Evolutionary conservation across 2,797 vertebrate genomes (phyloP), one percentile per base, ranked within the genome.

Genomic region (Sparus aurata): DNA sequence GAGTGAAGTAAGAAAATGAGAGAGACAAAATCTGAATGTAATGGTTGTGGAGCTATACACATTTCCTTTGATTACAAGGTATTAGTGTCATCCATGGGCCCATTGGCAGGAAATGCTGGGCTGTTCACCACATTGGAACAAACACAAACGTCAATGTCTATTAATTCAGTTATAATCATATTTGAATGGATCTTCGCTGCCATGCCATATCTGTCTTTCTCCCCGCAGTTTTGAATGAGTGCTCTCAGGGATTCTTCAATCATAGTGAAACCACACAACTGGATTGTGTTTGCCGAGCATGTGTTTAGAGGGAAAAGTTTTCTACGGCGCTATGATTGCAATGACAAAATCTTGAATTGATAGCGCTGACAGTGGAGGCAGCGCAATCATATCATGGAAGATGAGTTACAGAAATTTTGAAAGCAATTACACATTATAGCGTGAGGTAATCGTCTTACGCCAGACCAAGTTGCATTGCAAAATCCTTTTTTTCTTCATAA

Each of bases 11-110:
- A 86, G 86, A 90, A 91, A 90, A 88, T 70, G 80, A 85, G 84
- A 83, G 81, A 91, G 89, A 93, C 82, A 87, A 91, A 89, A 92
- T 91, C 82, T 87, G 85, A 92, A 93, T 89, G 88, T 88, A 90
- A 92, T 87, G 89, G 80, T 89, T 83, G 76, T 84, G 87, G 80
- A 89, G 84, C 82, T 77, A 78, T 87, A 85, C 92, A 84, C 87
- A 85, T 92, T 92, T 92, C 89, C 93, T 93, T 94, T 94, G 91
- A 94, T 94, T 93, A 93, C 80, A 61, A 92, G 93, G 89, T 94
- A 94, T 93, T 93, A 90, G 88, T 94, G 91, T 93, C 92, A 91
- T 90, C 89, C 88, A 86, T 73, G 79, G 90, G 85, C 87, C 89
- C 85, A 91, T 90, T 92, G 93, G 90, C 90, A 93, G 89, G 88